These are phyloP conservation scores for Syritta pipiens DNA, from an alignment of 2,888 invertebrate genomes.

Conservation along the genomic window DNA sequence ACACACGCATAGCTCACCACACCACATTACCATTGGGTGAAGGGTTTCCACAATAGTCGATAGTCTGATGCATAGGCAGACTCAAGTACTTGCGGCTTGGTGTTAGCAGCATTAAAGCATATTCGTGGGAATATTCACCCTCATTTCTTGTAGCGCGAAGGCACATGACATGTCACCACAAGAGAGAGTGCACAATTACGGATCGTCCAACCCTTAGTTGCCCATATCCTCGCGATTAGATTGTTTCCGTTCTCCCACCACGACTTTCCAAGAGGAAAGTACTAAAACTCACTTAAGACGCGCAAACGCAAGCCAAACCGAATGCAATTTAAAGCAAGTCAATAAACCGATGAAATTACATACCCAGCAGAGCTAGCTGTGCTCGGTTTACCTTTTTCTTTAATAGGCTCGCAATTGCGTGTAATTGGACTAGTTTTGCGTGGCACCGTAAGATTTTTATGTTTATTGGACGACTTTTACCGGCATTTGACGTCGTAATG, in stretches of 20 bases:
- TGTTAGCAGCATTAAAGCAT: slow-evolving; percentile 45
- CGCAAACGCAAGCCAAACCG: slow-evolving; percentile 35
- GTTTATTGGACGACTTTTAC: slow-evolving; percentile 61
- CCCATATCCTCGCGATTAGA: slow-evolving; percentile 66
- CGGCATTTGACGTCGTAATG: slow-evolving; percentile 22
- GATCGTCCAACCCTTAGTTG: slow-evolving; percentile 59
- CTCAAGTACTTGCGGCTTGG: slow-evolving; percentile 56
- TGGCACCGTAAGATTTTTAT: slow-evolving; percentile 62
- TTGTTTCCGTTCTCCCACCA: slow-evolving; percentile 56
- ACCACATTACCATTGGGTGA: slow-evolving; percentile 40
- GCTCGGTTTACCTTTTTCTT: slow-evolving; percentile 55
- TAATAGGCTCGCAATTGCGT: slow-evolving; percentile 64
- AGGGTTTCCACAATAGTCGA: slow-evolving; percentile 56
- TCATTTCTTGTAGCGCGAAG: slow-evolving; percentile 45
- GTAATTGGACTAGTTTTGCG: slow-evolving; percentile 69
- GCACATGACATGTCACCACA: slow-evolving; percentile 48
- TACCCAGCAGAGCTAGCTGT: slow-evolving; percentile 30
- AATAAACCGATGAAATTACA: slow-evolving; percentile 68
- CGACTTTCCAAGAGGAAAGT: slow-evolving; percentile 12
- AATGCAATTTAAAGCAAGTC: slow-evolving; percentile 52
- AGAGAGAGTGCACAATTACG: slow-evolving; percentile 7
- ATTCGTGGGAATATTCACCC: slow-evolving; percentile 69
- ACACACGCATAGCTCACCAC: slow-evolving; percentile 51
- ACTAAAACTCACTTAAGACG: slow-evolving; percentile 53
- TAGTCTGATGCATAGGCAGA: slow-evolving; percentile 44